A percentile compares a stretch with the other conserved stretches of the same genome.
Evolutionary conservation across 2,888 invertebrate genomes (phyloP).

Genomic region (Dasypolia templi): DNA sequence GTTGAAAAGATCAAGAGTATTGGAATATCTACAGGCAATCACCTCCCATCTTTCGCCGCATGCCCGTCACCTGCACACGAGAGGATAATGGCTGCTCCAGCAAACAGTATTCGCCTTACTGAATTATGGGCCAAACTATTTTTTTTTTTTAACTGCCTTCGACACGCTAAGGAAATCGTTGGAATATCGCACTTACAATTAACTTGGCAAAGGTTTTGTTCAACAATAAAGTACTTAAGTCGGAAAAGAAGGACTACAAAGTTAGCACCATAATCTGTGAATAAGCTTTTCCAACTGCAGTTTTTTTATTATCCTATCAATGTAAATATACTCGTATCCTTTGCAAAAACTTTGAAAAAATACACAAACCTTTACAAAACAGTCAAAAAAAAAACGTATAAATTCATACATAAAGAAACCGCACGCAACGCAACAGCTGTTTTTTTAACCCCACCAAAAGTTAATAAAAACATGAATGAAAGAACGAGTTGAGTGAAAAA

Average conservation of each 20-base stretch:
- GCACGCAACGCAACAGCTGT: conserved; percentile 52
- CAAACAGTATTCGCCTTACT: no score
- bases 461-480: conserved; percentile 64
- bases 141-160: no score
- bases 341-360: not conserved
- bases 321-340: not conserved
- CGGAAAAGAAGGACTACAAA: no score
- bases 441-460: conserved; percentile 49
- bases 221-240: no score
- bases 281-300: not conserved
- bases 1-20: not conserved
- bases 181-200: not conserved
- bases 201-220: not conserved
- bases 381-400: conserved; percentile 16
- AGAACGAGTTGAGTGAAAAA: conserved; percentile 64
- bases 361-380: not conserved
- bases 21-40: no score
- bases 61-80: no score
- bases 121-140: no score
- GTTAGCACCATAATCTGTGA: not conserved
- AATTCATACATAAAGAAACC: conserved; percentile 7
- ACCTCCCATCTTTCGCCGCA: no score
- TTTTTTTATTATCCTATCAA: not conserved
- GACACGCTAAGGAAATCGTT: no score
- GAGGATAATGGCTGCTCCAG: no score